Percentiles rank a stretch among this genome's conserved stretches.
phyloP scores from a whole-genome alignment of 2,797 vertebrate genomes.

The Lateolabrax maculatus region DNA sequence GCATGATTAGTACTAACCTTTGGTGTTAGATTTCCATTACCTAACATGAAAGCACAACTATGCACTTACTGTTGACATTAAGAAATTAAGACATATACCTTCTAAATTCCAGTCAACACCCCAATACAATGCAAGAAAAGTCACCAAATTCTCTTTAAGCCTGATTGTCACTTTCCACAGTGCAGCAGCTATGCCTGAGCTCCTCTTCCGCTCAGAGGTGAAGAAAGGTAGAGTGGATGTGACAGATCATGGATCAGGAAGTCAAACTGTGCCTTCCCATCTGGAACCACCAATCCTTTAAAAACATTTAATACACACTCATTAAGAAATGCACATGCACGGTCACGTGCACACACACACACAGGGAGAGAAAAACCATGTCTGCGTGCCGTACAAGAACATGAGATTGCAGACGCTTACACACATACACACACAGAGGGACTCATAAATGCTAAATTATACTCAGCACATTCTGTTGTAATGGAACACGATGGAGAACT shows the following conservation, averaged over 20 bases:
- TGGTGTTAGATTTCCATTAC: neutral
- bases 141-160: neutral
- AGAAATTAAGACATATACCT: neutral
- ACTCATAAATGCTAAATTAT: slow-evolving; percentile 70
- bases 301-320: slow-evolving; percentile 53
- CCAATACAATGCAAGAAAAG: slow-evolving; percentile 4
- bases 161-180: slow-evolving; percentile 26
- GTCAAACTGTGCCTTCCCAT: slow-evolving; percentile 67
- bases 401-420: slow-evolving; percentile 8
- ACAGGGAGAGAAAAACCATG: no score
- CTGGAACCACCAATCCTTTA: slow-evolving; percentile 64
- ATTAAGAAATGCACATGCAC: slow-evolving; percentile 41
- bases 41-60: no score
- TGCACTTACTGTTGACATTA: neutral
- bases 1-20: neutral
- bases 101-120: neutral
- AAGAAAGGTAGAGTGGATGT: slow-evolving; percentile 60
- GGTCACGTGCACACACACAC: neutral
- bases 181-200: slow-evolving; percentile 12
- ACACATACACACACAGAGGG: slow-evolving; percentile 13
- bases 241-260: slow-evolving; percentile 68
- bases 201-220: slow-evolving; percentile 39
- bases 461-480: slow-evolving; percentile 61
- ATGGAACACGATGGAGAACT: slow-evolving; percentile 65
- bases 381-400: slow-evolving; percentile 2